Conservation (phyloP, 2,113 vertebrate genomes). For the Andinoacara biseriatus region DNA sequence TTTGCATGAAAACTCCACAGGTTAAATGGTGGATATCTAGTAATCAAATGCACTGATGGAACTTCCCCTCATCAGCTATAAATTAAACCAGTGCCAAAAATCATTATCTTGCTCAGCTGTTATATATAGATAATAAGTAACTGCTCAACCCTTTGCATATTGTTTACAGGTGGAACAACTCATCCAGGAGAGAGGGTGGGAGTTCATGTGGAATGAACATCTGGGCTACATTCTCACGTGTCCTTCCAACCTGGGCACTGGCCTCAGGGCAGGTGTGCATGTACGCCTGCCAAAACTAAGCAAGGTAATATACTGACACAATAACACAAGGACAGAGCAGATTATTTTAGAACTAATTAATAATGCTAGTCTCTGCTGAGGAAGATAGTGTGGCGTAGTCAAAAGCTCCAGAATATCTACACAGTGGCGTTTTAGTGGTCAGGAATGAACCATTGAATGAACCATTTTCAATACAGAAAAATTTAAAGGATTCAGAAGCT, state of each 20-base stretch:
- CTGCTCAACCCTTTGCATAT: background rate
- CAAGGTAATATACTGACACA: constrained; percentile 78
- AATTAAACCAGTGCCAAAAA: background rate
- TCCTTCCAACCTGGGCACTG: constrained; percentile 93
- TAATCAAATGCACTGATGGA: background rate
- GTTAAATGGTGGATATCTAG: background rate
- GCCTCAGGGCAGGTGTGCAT: constrained; percentile 90
- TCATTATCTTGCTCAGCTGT: background rate
- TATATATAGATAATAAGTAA: background rate
- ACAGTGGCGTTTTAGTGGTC: background rate
- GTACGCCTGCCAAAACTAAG: constrained; percentile 89
- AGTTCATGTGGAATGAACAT: constrained; percentile 95
- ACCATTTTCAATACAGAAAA: background rate
- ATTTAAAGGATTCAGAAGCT: too few relatives aligned
- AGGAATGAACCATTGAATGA: too few relatives aligned
- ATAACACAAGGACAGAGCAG: background rate
- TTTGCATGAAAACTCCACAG: background rate
- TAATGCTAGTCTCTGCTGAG: too few relatives aligned
- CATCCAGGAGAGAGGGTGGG: constrained; percentile 93
- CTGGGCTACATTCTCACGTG: constrained; percentile 92
- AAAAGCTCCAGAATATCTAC: too few relatives aligned
- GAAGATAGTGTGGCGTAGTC: too few relatives aligned
- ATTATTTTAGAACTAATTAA: background rate
- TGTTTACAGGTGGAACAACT: constrained; percentile 86
- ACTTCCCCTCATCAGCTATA: background rate